Conservation (phyloP, 2,888 invertebrate genomes). For the Melinaea marsaeus region DNA sequence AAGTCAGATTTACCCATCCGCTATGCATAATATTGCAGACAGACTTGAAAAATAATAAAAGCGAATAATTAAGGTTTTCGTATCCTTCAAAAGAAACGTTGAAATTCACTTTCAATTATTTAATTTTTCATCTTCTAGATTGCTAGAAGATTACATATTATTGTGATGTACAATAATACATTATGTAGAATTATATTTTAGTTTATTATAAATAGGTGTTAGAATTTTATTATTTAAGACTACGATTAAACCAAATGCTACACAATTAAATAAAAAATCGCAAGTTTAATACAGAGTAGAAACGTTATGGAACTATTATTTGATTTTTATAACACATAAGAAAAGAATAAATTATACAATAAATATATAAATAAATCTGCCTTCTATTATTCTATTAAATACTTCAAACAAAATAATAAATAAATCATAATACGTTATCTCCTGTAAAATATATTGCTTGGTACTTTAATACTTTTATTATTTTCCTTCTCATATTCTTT, state of each 20-base stretch:
- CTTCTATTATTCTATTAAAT: constrained; percentile 16
- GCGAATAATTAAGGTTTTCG: constrained; percentile 64
- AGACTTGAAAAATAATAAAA: constrained; percentile 72
- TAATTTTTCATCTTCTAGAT: constrained; percentile 60
- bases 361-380: constrained; percentile 6
- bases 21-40: constrained; percentile 70
- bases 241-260: neutral
- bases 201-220: neutral
- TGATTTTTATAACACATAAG: no score
- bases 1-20: constrained; percentile 72
- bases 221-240: no score
- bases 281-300: no score
- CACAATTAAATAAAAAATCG: constrained; percentile 36
- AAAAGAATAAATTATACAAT: neutral
- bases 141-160: neutral
- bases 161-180: neutral
- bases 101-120: constrained; percentile 58
- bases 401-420: constrained; percentile 1
- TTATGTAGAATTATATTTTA: no score
- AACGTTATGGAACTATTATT: no score
- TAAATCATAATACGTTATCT: constrained; percentile 4
- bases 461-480: constrained; percentile 7
- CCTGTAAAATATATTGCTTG: constrained; percentile 1
- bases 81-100: constrained; percentile 47
- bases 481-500: constrained; percentile 22